phyloP scores from a whole-genome alignment of 2,888 invertebrate genomes.

The Drosophila mulleri region DNA sequence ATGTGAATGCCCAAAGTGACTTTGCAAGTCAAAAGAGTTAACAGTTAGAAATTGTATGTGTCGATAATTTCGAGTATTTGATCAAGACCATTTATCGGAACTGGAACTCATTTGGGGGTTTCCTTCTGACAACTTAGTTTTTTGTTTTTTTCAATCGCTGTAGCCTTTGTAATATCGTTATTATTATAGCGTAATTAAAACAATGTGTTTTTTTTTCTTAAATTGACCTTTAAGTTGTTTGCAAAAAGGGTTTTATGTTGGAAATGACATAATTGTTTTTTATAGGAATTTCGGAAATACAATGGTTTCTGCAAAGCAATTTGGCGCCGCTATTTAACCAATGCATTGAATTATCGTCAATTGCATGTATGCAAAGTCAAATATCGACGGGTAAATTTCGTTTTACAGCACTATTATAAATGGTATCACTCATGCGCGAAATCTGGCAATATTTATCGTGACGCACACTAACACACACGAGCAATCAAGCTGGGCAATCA shows the following conservation, averaged over 20 bases:
- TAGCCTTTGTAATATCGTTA: no score
- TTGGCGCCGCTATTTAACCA: neutral
- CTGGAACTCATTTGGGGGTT: neutral
- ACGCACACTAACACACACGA: slow-evolving; percentile 32
- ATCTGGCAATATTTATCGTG: slow-evolving; percentile 27
- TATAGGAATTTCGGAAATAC: neutral
- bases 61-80: neutral
- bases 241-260: no score
- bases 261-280: neutral
- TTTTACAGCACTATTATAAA: neutral
- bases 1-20: neutral
- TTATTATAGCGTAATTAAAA: neutral
- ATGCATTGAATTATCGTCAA: neutral
- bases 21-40: neutral
- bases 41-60: neutral
- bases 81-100: neutral
- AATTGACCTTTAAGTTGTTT: neutral
- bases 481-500: slow-evolving; percentile 35
- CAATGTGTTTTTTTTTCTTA: neutral
- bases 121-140: neutral
- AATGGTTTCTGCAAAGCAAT: neutral
- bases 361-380: neutral
- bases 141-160: neutral
- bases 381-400: neutral
- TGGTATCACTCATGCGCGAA: slow-evolving; percentile 6